Evolutionary conservation across 2,113 vertebrate species (phyloP).

Genomic region (Silurus asotus): DNA sequence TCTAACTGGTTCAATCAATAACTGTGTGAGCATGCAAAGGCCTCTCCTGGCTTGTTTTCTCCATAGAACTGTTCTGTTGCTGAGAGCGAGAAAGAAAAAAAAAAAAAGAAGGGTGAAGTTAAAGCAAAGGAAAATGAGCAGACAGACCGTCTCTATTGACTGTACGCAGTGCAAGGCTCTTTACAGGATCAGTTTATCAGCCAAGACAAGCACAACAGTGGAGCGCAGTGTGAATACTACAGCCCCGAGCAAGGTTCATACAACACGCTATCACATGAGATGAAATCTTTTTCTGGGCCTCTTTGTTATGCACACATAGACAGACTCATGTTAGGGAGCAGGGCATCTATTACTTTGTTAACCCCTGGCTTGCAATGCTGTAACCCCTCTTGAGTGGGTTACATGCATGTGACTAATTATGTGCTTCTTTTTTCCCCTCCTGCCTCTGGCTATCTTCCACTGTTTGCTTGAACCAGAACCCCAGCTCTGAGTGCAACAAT

Average conservation of each 20-base stretch:
- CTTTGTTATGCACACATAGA: constrained; percentile 24
- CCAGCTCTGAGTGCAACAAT: not conserved
- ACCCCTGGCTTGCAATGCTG: constrained; percentile 33
- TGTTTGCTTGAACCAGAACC: not conserved
- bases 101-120: constrained; percentile 25
- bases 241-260: constrained; percentile 11
- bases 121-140: constrained; percentile 10
- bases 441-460: constrained; percentile 6
- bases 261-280: constrained; percentile 13
- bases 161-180: constrained; percentile 58
- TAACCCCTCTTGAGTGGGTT: constrained; percentile 25
- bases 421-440: constrained; percentile 2
- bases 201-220: constrained; percentile 61
- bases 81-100: constrained; percentile 49
- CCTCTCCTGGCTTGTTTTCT: constrained; percentile 31
- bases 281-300: constrained; percentile 10
- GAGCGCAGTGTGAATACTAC: constrained; percentile 34
- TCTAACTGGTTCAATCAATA: constrained; percentile 41
- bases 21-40: constrained; percentile 32
- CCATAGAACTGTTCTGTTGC: constrained; percentile 55
- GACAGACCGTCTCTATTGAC: constrained; percentile 58
- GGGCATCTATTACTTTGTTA: constrained; percentile 39
- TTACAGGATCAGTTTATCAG: constrained; percentile 64
- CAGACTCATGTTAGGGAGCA: constrained; percentile 12
- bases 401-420: constrained; percentile 31